Conservation (phyloP, 1,140 invertebrate genomes). For the Panulirus ornatus region DNA sequence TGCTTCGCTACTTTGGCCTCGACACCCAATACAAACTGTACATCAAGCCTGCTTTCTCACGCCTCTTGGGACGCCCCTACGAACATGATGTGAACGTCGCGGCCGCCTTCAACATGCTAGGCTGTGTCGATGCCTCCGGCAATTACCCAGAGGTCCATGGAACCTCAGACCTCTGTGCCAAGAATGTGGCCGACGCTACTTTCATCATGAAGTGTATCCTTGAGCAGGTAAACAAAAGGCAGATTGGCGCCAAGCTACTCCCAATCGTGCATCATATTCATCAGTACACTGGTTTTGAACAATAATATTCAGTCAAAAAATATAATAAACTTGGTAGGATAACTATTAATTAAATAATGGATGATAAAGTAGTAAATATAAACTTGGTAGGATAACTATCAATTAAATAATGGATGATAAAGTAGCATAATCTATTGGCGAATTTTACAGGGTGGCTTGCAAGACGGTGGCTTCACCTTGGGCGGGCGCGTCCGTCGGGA, state of each 20-base stretch:
- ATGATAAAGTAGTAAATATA: not conserved
- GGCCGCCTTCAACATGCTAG: conserved; percentile 72
- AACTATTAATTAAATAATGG: too few species aligned
- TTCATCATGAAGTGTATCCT: conserved; percentile 74
- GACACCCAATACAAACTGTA: conserved; percentile 74
- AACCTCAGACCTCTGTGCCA: conserved; percentile 54
- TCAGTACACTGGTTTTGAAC: too few species aligned
- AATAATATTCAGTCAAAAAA: too few species aligned
- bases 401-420: not conserved
- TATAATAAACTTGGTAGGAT: too few species aligned
- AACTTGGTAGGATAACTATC: too few species aligned
- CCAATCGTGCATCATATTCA: too few species aligned
- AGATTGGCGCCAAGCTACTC: too few species aligned
- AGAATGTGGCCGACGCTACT: conserved; percentile 67
- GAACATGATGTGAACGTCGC: conserved; percentile 73
- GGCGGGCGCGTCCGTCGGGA: conserved; percentile 64
- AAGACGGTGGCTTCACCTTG: conserved; percentile 67
- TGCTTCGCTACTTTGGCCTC: conserved; percentile 70
- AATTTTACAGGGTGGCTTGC: conserved; percentile 56
- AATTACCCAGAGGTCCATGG: conserved; percentile 49
- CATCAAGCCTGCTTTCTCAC: conserved; percentile 69
- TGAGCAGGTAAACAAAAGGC: conserved; percentile 67
- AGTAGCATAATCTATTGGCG: not conserved
- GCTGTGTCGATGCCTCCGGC: conserved; percentile 70
- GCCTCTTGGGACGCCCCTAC: conserved; percentile 58